These are phyloP conservation scores for Aulostomus chinensis DNA, from an alignment of 2,797 vertebrate genomes.

Conservation along the genomic window DNA sequence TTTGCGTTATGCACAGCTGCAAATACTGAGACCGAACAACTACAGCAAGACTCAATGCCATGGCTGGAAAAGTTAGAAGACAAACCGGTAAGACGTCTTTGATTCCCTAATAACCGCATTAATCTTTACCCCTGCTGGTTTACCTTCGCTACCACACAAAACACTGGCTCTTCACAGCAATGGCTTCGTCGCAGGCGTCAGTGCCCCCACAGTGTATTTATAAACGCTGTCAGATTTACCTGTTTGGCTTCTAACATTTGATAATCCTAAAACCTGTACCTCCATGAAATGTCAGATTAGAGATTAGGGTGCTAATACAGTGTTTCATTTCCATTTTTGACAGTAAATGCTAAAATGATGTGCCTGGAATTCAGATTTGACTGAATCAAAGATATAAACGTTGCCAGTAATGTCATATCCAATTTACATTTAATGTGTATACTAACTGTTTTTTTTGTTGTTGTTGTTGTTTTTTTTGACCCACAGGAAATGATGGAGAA, in stretches of 20 bases:
- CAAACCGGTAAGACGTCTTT: constrained; percentile 41
- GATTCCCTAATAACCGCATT: not conserved
- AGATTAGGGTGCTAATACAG: not conserved
- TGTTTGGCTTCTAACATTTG: constrained; percentile 1
- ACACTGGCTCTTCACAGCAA: too few relatives aligned
- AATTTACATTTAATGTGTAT: too few relatives aligned
- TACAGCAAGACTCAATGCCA: constrained; percentile 12
- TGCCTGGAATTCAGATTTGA: too few relatives aligned
- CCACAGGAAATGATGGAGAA: constrained; percentile 33
- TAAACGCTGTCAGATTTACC: constrained; percentile 5
- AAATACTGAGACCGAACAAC: constrained; percentile 15
- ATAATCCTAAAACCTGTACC: constrained; percentile 2
- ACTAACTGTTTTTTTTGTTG: too few relatives aligned
- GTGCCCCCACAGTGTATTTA: constrained; percentile 3
- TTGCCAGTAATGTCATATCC: too few relatives aligned
- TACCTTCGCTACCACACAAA: too few relatives aligned
- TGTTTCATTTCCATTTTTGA: not conserved
- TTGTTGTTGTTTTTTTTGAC: not conserved
- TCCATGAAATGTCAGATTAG: constrained; percentile 11
- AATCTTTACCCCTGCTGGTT: not conserved
- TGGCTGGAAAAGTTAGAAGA: constrained; percentile 23
- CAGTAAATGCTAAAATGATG: too few relatives aligned
- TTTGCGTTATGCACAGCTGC: constrained; percentile 19
- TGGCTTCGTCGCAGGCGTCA: not conserved
- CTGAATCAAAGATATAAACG: too few relatives aligned